Evolutionary conservation across 2,113 vertebrate genomes (phyloP), one percentile per base, ranked within the genome.

Genomic region (Typhlomys cinereus): DNA sequence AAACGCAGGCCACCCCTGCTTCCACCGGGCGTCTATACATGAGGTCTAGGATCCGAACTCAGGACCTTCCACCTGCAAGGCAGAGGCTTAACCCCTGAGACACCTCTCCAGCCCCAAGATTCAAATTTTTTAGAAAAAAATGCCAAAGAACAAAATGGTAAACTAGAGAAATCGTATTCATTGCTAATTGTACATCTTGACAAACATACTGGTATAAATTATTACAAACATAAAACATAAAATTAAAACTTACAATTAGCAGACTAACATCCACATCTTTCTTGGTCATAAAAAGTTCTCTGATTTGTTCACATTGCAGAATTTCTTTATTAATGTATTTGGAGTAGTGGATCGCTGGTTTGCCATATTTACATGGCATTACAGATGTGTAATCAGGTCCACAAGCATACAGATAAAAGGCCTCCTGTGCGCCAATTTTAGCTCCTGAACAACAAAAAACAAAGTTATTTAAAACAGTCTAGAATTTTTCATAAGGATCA

Each of bases 321-420:
- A 98, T 98, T 69, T 99, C 99, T 95, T 98, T 98, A 82, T 96
- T 98, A 93, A 99, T 98, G n/a, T 99, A 99, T 94, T 98, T 99
- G 52, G 99, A 99, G 76, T 98, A 98, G 90, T 98, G 98, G 76
- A 92, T 95, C 4, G 81, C 62, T 31, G 98, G 97, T 95, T 98
- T 98, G 86, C 99, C 99, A 54, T 99, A 99, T 98, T 99, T 99
- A 97, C 99, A 99, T 21, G 99, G 99, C 99, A 99, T 99, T 93
- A 99, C 94, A 9, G 99, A 99, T 4, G 98, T 99, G 57, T 99
- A 98, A 96, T 99, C 99, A 14, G 99, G 99, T 15, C 99, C 99
- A 92, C 98, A 98, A 0, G 98, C 97, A 76, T 98, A 99, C 0
- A 99, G 98, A 96, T 99, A 98, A 97, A 99, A 99, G 36, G 99